Conservation (phyloP, 2,888 invertebrate genomes). For the Mechanitis messenoides region DNA sequence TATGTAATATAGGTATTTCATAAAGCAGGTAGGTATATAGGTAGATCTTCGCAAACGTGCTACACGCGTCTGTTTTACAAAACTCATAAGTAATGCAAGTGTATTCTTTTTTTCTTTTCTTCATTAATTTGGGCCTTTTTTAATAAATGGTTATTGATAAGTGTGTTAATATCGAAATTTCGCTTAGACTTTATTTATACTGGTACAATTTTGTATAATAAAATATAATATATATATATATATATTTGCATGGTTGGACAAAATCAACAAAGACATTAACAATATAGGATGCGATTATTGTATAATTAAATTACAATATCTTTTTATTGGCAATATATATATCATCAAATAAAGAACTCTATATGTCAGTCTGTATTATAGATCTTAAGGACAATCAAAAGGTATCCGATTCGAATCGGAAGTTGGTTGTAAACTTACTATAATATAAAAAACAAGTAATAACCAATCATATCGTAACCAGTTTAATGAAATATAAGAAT, state of each 20-base stretch:
- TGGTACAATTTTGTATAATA: too few relatives aligned
- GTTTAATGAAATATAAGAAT: slow-evolving; percentile 14
- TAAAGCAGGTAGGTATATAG: neutral
- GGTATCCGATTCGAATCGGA: neutral
- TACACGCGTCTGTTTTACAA: slow-evolving; percentile 15
- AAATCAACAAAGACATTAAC: too few relatives aligned
- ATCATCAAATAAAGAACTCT: neutral
- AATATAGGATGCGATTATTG: too few relatives aligned
- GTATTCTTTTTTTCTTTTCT: slow-evolving; percentile 9
- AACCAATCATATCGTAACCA: neutral
- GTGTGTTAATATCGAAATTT: neutral
- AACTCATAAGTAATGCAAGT: slow-evolving; percentile 17
- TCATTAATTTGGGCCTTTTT: neutral
- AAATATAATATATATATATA: too few relatives aligned
- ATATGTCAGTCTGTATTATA: neutral
- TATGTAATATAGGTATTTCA: neutral
- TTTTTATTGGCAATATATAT: too few relatives aligned
- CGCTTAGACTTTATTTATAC: too few relatives aligned
- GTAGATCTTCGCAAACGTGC: slow-evolving; percentile 19
- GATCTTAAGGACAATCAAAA: neutral
- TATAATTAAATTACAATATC: too few relatives aligned
- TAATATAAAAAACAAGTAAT: neutral
- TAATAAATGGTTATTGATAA: neutral
- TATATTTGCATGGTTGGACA: too few relatives aligned
- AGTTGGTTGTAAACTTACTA: slow-evolving; percentile 1